These are phyloP conservation scores for Ephestia elutella DNA, from an alignment of 1,140 invertebrate species.

Conservation along the genomic window DNA sequence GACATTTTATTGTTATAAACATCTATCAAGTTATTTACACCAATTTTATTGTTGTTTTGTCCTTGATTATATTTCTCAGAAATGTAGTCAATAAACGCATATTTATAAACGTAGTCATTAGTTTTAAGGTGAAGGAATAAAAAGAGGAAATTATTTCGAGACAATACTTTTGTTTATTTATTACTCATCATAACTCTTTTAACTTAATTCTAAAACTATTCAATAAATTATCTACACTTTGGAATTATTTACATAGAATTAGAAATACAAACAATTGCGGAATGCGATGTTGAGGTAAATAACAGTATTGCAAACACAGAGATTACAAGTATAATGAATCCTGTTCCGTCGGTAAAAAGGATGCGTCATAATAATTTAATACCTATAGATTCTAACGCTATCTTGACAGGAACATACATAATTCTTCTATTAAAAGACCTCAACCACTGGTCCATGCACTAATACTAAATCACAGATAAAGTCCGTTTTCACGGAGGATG, in stretches of 20 bases:
- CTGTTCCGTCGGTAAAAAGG: background rate
- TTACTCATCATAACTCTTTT: constrained; percentile 45
- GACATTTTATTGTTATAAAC: too few species aligned
- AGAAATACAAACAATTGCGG: constrained; percentile 40
- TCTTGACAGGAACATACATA: background rate
- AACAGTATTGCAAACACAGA: constrained; percentile 38
- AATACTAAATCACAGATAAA: constrained; percentile 24
- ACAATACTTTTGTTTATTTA: constrained; percentile 45
- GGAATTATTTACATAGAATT: constrained; percentile 57
- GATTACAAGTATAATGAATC: constrained; percentile 21
- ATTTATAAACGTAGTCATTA: background rate
- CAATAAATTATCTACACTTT: constrained; percentile 64
- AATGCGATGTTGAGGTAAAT: constrained; percentile 40
- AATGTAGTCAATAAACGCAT: background rate
- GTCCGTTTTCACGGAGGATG: background rate
- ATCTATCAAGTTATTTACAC: too few species aligned
- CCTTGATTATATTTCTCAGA: too few species aligned
- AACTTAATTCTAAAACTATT: constrained; percentile 46
- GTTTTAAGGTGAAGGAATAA: constrained; percentile 9
- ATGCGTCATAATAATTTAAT: too few species aligned
- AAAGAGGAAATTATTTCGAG: constrained; percentile 25
- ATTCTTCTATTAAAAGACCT: background rate
- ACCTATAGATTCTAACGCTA: background rate
- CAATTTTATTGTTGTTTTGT: too few species aligned
- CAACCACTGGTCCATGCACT: constrained; percentile 13